These are phyloP conservation scores for Marmota monax DNA, from an alignment of 2,113 vertebrate genomes.

Conservation along the genomic window DNA sequence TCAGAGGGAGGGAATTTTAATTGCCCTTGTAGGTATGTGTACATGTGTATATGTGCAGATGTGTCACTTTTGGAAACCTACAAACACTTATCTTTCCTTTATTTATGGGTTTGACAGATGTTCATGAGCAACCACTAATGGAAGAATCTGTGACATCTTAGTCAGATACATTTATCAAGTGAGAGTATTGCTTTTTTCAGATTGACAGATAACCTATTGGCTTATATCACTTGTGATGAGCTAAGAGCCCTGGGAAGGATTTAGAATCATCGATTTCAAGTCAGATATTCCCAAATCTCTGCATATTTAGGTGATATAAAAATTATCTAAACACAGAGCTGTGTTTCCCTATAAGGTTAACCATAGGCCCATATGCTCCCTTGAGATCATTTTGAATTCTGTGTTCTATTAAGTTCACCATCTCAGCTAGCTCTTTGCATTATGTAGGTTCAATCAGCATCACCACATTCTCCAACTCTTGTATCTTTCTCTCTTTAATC, in stretches of 20 bases:
- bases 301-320: background rate
- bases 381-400: background rate
- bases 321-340: background rate
- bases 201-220: background rate
- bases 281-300: background rate
- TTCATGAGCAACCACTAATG: background rate
- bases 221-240: background rate
- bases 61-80: background rate
- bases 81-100: background rate
- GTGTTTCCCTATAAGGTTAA: background rate
- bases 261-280: conserved; percentile 42
- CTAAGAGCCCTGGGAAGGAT: conserved; percentile 3
- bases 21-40: background rate
- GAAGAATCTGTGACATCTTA: background rate
- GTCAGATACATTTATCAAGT: conserved; percentile 10
- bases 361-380: background rate
- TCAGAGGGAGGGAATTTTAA: background rate
- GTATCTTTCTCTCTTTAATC: background rate
- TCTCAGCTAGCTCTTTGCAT: background rate
- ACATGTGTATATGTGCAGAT: background rate
- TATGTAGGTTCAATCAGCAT: background rate
- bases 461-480: background rate
- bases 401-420: background rate
- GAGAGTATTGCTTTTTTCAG: background rate
- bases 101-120: background rate